Evolutionary conservation across 2,888 invertebrate genomes (phyloP).

Genomic region (Uropetala carovei): DNA sequence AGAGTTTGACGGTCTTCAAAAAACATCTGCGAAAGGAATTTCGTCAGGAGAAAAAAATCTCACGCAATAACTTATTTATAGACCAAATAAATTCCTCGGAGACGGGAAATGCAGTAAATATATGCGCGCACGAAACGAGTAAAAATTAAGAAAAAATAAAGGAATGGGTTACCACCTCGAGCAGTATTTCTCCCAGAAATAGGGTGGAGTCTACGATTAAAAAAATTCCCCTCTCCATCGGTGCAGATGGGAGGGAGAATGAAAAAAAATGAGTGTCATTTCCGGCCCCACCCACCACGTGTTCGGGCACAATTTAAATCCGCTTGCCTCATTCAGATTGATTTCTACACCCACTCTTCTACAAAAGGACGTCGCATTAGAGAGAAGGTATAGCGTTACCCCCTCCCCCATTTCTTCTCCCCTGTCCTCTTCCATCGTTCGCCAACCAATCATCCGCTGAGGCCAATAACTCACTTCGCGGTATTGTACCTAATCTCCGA

Average conservation of each 20-base stretch:
- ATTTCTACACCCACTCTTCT: neutral
- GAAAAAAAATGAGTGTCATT: constrained; percentile 18
- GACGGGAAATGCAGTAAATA: neutral
- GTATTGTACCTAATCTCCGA: too few species aligned
- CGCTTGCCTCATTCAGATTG: constrained; percentile 22
- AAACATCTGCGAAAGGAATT: neutral
- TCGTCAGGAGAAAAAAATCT: neutral
- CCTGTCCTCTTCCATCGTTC: too few species aligned
- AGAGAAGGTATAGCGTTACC: too few species aligned
- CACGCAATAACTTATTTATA: constrained; percentile 14
- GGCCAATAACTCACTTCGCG: too few species aligned
- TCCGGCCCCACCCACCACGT: constrained; percentile 14
- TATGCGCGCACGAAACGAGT: neutral
- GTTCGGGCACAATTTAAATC: constrained; percentile 16
- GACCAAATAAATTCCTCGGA: neutral
- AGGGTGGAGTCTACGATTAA: constrained; percentile 11
- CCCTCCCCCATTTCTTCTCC: too few species aligned
- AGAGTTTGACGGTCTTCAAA: neutral
- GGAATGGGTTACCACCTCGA: neutral
- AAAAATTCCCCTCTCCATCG: neutral
- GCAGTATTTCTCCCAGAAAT: constrained; percentile 7
- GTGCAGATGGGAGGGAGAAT: neutral
- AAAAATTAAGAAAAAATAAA: neutral
- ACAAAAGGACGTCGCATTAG: too few species aligned
- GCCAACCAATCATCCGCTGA: too few species aligned